These are phyloP conservation scores for Trichopoda pennipes DNA, from an alignment of 2,888 invertebrate genomes.

Conservation along the genomic window DNA sequence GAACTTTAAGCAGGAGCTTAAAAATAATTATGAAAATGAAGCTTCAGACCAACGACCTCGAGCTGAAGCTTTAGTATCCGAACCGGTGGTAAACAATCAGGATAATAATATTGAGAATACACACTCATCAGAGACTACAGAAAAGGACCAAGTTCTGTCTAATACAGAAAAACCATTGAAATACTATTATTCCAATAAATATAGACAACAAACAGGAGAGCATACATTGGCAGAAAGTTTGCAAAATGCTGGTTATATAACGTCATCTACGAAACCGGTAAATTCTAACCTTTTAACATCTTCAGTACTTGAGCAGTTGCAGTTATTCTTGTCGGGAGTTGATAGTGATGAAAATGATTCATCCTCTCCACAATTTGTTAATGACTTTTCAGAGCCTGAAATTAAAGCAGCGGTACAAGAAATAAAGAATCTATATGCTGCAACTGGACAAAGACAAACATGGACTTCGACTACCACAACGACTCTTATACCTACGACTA, in stretches of 20 bases:
- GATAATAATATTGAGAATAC: slow-evolving; percentile 75
- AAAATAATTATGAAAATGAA: slow-evolving; percentile 72
- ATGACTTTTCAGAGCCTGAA: slow-evolving; percentile 74
- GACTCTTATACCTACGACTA: slow-evolving; percentile 64
- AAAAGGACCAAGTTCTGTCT: slow-evolving; percentile 72
- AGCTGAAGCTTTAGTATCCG: slow-evolving; percentile 76
- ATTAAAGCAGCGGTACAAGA: slow-evolving; percentile 75
- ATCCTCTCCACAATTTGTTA: slow-evolving; percentile 74
- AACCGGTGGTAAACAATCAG: slow-evolving; percentile 71
- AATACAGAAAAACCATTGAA: slow-evolving; percentile 77
- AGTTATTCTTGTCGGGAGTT: slow-evolving; percentile 73
- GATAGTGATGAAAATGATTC: slow-evolving; percentile 76
- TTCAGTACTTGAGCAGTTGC: slow-evolving; percentile 75
- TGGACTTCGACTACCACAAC: slow-evolving; percentile 74
- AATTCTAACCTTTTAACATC: slow-evolving; percentile 66
- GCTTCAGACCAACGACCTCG: slow-evolving; percentile 72
- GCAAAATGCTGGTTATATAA: slow-evolving; percentile 78
- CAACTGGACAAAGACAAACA: slow-evolving; percentile 70
- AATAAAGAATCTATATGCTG: slow-evolving; percentile 74
- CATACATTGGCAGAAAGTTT: slow-evolving; percentile 76
- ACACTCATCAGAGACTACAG: slow-evolving; percentile 65
- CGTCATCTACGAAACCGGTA: slow-evolving; percentile 71
- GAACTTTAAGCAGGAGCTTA: slow-evolving; percentile 70
- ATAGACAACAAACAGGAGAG: slow-evolving; percentile 77
- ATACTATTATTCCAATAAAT: slow-evolving; percentile 78